phyloP scores from a whole-genome alignment of 2,888 invertebrate species.

The Abrostola tripartita region DNA sequence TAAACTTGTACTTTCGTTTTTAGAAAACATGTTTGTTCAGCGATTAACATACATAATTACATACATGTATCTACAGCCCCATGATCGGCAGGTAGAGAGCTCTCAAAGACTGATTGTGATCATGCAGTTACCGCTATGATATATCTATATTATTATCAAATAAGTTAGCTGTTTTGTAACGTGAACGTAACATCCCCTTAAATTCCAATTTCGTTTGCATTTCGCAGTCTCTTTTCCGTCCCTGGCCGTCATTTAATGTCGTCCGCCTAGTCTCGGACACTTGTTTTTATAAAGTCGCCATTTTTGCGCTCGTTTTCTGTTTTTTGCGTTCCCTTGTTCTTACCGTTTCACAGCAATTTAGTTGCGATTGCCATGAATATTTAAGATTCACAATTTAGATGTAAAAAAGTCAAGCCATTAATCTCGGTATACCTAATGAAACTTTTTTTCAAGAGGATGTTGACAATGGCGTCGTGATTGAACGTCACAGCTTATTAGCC shows the following conservation, averaged over 20 bases:
- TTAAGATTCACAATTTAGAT: constrained; percentile 36
- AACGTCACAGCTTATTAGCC: constrained; percentile 32
- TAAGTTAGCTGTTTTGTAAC: background rate
- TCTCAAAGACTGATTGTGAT: too few relatives aligned
- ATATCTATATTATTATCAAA: background rate
- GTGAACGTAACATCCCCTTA: background rate
- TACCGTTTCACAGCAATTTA: constrained; percentile 28
- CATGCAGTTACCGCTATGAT: background rate
- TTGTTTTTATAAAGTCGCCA: constrained; percentile 25
- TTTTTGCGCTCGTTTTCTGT: constrained; percentile 22
- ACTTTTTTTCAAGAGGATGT: constrained; percentile 8
- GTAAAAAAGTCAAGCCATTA: constrained; percentile 11
- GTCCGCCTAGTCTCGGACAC: constrained; percentile 37
- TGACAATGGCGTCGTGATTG: constrained; percentile 8
- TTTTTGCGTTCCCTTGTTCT: constrained; percentile 33
- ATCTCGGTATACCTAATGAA: constrained; percentile 6
- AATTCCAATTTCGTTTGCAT: constrained; percentile 5
- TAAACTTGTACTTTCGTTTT: too few relatives aligned
- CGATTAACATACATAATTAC: too few relatives aligned
- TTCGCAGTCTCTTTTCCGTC: constrained; percentile 27
- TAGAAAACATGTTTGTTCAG: too few relatives aligned
- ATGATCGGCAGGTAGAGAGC: too few relatives aligned
- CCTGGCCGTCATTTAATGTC: constrained; percentile 19
- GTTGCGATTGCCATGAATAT: constrained; percentile 35
- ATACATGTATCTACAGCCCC: too few relatives aligned